Evolutionary conservation across 2,113 vertebrate species (phyloP).

Genomic region (Pluvianellus socialis): DNA sequence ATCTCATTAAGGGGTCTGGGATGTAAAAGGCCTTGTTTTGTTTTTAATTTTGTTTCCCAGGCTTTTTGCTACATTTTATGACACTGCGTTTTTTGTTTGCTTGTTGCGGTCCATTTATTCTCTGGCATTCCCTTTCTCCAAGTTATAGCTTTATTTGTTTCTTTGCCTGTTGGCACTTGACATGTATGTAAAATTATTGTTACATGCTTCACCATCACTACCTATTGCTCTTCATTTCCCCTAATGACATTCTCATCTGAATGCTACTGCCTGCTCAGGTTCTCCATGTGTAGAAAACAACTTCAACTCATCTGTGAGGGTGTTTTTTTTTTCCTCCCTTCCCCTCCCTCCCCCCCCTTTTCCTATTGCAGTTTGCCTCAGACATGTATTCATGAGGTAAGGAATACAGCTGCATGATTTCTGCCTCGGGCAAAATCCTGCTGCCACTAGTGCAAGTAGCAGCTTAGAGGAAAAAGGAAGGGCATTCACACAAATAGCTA

Average conservation of each 20-base stretch:
- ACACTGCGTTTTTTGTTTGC: constrained; percentile 29
- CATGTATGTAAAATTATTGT: constrained; percentile 38
- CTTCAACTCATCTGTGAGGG: neutral
- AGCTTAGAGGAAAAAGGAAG: constrained; percentile 57
- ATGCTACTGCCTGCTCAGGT: neutral
- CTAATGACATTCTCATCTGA: constrained; percentile 8
- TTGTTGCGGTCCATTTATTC: constrained; percentile 37
- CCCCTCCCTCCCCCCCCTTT: neutral
- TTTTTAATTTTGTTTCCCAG: constrained; percentile 29
- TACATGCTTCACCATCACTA: constrained; percentile 20
- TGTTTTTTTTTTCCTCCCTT: no score
- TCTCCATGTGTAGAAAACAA: neutral
- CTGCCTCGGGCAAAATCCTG: neutral
- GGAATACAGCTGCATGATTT: neutral
- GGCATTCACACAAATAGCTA: constrained; percentile 67
- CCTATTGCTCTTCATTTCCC: constrained; percentile 54
- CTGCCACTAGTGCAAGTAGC: neutral
- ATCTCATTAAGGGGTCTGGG: constrained; percentile 56
- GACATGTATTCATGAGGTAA: neutral
- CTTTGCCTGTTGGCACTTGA: neutral
- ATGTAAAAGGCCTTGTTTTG: constrained; percentile 14
- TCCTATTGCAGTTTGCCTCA: neutral
- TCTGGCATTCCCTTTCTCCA: neutral
- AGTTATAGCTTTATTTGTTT: constrained; percentile 56
- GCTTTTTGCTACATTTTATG: constrained; percentile 36